Conservation (phyloP, 2,888 invertebrate species). For the Flexamia atlantica region DNA sequence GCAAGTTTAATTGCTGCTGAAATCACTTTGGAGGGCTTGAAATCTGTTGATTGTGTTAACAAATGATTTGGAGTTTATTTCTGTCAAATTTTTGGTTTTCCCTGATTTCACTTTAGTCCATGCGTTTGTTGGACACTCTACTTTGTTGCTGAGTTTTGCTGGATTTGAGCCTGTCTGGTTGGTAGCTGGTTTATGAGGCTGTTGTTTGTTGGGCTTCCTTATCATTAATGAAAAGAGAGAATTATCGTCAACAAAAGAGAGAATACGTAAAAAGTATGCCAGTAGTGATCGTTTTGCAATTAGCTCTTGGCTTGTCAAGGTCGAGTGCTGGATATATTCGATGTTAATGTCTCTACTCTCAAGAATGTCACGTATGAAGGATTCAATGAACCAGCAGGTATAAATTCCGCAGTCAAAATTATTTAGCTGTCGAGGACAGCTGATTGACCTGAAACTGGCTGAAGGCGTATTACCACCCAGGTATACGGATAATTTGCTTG, state of each 20-base stretch:
- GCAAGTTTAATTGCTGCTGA: no score
- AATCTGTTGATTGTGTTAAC: no score
- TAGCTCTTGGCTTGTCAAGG: neutral
- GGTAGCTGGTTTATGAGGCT: no score
- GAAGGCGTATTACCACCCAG: neutral
- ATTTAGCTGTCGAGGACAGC: conserved; percentile 19
- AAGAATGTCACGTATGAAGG: neutral
- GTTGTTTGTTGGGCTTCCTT: neutral
- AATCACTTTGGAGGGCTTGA: no score
- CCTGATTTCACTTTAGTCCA: no score
- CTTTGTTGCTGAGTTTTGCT: no score
- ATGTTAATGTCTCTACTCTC: neutral
- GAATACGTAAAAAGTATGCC: neutral
- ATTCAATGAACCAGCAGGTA: conserved; percentile 28
- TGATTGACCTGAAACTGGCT: neutral
- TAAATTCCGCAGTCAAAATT: conserved; percentile 1
- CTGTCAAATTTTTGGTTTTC: no score
- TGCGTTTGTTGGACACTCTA: no score
- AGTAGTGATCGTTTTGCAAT: neutral
- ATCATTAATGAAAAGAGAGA: neutral
- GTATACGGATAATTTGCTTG: neutral
- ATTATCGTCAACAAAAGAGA: neutral
- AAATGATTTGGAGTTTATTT: no score
- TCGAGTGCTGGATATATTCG: neutral
- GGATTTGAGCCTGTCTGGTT: no score